phyloP scores from a whole-genome alignment of 2,113 vertebrate species.

The Glaucomys volans region DNA sequence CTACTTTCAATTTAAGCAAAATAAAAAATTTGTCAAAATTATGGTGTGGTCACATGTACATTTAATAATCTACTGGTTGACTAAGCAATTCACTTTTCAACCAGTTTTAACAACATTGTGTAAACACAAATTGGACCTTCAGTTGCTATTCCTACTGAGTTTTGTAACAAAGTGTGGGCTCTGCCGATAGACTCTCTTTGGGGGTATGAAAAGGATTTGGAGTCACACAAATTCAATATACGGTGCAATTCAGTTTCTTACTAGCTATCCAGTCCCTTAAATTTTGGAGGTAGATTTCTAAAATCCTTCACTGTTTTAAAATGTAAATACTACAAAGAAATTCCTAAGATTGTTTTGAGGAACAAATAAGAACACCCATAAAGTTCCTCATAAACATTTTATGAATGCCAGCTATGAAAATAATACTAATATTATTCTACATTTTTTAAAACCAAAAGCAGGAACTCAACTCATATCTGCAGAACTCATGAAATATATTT shows the following conservation, averaged over 20 bases:
- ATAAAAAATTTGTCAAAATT: neutral
- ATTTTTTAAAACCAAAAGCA: neutral
- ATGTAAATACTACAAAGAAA: neutral
- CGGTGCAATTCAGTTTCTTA: neutral
- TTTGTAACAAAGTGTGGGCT: neutral
- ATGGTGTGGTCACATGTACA: neutral
- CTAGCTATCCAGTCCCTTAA: neutral
- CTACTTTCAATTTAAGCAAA: slow-evolving; percentile 29
- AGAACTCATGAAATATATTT: neutral
- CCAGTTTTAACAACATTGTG: neutral
- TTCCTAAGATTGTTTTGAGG: neutral
- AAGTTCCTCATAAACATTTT: neutral
- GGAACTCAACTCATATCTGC: neutral
- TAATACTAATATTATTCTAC: neutral
- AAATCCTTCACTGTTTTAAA: neutral
- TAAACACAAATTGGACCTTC: neutral
- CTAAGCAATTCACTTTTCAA: neutral
- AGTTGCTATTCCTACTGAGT: neutral
- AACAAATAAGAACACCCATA: neutral
- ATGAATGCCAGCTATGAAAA: neutral
- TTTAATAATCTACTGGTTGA: slow-evolving; percentile 16
- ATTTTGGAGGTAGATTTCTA: neutral
- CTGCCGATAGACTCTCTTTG: neutral
- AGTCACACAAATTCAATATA: neutral
- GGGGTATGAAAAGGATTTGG: neutral